Base-by-base conservation (phyloP, 2,888 invertebrate species). In the Hololepta plana region DNA sequence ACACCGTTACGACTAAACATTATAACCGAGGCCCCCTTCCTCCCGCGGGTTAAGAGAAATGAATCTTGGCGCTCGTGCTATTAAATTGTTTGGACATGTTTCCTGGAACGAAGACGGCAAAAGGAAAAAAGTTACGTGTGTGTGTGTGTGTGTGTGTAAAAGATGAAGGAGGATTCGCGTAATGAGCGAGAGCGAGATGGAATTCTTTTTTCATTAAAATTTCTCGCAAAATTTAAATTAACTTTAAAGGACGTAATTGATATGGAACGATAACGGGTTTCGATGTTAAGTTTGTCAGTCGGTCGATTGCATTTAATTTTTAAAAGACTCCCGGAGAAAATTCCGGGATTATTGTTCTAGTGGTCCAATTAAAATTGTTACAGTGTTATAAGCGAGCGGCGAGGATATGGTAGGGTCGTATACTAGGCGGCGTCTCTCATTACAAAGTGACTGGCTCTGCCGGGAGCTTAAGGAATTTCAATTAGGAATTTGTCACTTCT, bases 401-500 rank as follows among this genome's bases (percentile, higher is more conserved):
- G 40, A n/a, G n/a, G n/a, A n/a, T n/a, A n/a, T n/a, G n/a, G n/a
- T n/a, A n/a, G n/a, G n/a, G n/a, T n/a, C n/a, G n/a, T n/a, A n/a
- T n/a, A n/a, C n/a, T 42, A 41, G 43, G 45, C 45, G 46, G 44
- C 43, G 43, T 43, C 44, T 43, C 47, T 45, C 45, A 49, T 51
- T 51, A 46, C 45, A 39, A 40, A 43, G 43, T 43, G 44, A 45
- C 44, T 46, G 40, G 45, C 44, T 45, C 40, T 43, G 41, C 41
- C 36, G 44, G 40, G 42, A 40, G 43, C 44, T 46, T 48, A 43
- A 46, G 50, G 52, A 52, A 53, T 53, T 51, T 45, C 49, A 52
- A 53, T 53, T 52, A 51, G 49, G 47, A 46, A 52, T 51, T 53
- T 49, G 51, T 51, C 51, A 53, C 49, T 51, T 46, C 48, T 49